These are phyloP conservation scores for Cabera pusaria DNA, from an alignment of 2,888 invertebrate species.

Conservation along the genomic window DNA sequence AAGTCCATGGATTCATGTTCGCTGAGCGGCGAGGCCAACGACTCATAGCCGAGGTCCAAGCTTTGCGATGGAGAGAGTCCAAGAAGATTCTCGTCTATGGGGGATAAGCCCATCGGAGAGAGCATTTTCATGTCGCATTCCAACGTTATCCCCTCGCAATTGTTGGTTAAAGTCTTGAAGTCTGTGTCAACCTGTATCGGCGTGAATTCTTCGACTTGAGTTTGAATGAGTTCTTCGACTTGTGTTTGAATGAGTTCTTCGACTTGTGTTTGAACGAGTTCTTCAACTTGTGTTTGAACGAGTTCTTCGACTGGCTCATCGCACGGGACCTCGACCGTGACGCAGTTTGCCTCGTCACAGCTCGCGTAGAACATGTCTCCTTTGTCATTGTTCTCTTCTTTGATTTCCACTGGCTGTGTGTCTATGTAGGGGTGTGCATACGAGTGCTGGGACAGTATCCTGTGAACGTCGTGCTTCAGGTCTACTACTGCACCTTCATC, in stretches of 20 bases:
- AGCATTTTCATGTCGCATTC: conserved; percentile 73
- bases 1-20: conserved; percentile 73
- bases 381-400: conserved; percentile 65
- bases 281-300: conserved; percentile 50
- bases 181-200: conserved; percentile 58
- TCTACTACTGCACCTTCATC: conserved; percentile 83
- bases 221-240: too few species aligned
- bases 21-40: conserved; percentile 74
- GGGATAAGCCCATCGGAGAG: conserved; percentile 70
- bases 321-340: conserved; percentile 88
- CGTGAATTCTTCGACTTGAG: conserved; percentile 50
- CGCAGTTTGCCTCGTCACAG: conserved; percentile 88
- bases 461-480: conserved; percentile 69
- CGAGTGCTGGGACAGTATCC: conserved; percentile 77
- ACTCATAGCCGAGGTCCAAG: conserved; percentile 77
- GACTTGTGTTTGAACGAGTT: too few species aligned
- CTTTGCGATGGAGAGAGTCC: conserved; percentile 69
- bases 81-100: conserved; percentile 59
- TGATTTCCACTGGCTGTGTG: conserved; percentile 45
- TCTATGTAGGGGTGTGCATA: conserved; percentile 76
- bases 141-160: conserved; percentile 51
- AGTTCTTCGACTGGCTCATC: conserved; percentile 76
- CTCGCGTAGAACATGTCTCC: conserved; percentile 88
- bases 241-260: conserved; percentile 54
- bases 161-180: conserved; percentile 49